Evolutionary conservation across 2,113 vertebrate species (phyloP).

Genomic region (Microcebus murinus): DNA sequence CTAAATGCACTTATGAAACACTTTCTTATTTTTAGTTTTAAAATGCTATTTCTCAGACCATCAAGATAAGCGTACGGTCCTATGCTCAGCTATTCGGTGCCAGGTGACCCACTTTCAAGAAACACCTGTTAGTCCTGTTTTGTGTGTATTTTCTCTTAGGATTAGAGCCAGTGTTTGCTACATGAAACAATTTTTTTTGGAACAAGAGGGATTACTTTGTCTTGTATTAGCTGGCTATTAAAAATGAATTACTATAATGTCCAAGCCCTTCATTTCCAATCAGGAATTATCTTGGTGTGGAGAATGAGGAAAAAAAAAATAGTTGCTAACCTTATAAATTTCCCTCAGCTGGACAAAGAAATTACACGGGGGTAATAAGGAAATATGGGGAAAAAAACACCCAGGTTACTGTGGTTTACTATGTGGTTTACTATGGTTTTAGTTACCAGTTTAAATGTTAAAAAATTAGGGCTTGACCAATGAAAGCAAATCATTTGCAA

Average conservation of each 20-base stretch:
- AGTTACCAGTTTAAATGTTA: neutral
- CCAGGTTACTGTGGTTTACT: too few relatives aligned
- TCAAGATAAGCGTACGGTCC: neutral
- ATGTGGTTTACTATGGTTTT: accelerated
- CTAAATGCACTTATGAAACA: neutral
- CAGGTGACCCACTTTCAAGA: neutral
- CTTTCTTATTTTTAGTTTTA: neutral
- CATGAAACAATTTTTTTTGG: neutral
- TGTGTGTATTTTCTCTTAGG: neutral
- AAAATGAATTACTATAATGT: neutral
- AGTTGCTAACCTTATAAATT: neutral
- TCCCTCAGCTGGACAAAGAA: too few relatives aligned
- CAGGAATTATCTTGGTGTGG: neutral
- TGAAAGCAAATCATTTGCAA: neutral
- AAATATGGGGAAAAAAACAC: neutral
- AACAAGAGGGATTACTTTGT: neutral
- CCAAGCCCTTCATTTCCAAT: neutral
- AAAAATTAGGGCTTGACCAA: neutral
- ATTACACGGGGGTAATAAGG: neutral
- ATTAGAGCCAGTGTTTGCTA: neutral
- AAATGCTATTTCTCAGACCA: neutral
- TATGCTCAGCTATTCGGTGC: neutral
- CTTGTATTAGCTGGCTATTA: neutral
- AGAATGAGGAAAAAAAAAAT: neutral
- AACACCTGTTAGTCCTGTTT: neutral